Percentiles rank a stretch among this genome's conserved stretches.
phyloP scores from a whole-genome alignment of 2,888 invertebrate species.

The Oxycera nigricornis region DNA sequence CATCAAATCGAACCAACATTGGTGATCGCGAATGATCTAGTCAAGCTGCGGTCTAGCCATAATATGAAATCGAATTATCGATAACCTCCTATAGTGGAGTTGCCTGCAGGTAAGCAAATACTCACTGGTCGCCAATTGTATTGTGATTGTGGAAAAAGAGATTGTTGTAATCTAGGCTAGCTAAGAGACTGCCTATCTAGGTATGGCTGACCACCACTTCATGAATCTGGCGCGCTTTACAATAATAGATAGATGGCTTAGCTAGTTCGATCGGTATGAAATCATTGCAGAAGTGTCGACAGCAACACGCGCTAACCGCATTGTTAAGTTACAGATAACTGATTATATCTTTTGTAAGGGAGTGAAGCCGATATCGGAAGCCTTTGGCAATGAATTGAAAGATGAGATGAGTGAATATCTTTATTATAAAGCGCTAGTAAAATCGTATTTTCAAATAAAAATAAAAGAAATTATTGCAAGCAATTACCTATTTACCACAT shows the following conservation, averaged over 20 bases:
- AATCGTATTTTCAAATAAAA: no score
- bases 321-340: conserved; percentile 35
- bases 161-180: conserved; percentile 1
- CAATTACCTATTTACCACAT: no score
- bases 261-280: conserved; percentile 21
- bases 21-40: conserved; percentile 11
- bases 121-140: conserved; percentile 29
- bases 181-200: not conserved
- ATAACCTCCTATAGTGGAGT: conserved; percentile 30
- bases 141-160: conserved; percentile 26
- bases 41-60: not conserved
- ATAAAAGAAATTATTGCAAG: no score
- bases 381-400: no score
- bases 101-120: conserved; percentile 32
- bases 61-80: conserved; percentile 32
- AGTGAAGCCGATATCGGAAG: no score
- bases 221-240: conserved; percentile 20
- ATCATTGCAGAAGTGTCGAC: conserved; percentile 39
- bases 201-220: conserved; percentile 19
- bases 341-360: no score
- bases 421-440: no score
- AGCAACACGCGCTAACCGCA: conserved; percentile 45
- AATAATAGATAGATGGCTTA: not conserved
- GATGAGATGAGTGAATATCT: no score
- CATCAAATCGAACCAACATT: not conserved